Base-by-base conservation (phyloP, 1,140 invertebrate genomes). In the Drosophila nebulosa region DNA sequence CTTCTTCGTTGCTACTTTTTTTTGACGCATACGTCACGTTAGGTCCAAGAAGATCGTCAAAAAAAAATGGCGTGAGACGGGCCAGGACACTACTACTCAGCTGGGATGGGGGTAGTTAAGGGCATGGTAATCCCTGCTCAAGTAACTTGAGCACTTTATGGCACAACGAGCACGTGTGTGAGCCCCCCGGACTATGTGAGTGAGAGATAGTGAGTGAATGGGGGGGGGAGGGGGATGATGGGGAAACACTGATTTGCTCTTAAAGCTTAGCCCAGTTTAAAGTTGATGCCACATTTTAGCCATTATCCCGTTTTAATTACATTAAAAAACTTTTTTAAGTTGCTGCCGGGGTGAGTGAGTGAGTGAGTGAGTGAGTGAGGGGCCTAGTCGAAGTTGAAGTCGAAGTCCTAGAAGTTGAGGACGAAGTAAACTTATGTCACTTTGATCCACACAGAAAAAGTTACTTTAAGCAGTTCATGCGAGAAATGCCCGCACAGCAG, bases 131-230 rank as follows among this genome's bases (percentile, higher is more conserved):
- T 84, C 79, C 79, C 71, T 52, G 79, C 79, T 46, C 39, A 58
- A 84, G 79, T 77, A 85, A 85, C 80, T 86, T 86, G 69, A 85
- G 81, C 81, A 76, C 80, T 77, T 77, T 80, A 85, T 77, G 80
- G 81, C 80, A 74, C 81, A 77, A 27, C 55, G 61, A 74, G 73
- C 72, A 69, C 74, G 65, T 76, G 80, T 84, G 42, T 59, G 52
- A 30, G 27, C 27, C 27, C 27, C 27, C 30, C 32, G 10, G 59
- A 56, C 46, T 39, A 61, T 39, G 30, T 36, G 63, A 51, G 71
- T 58, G 57, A 16, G 59, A 74, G 64, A 72, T 66, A 74, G 63
- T 61, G 32, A 24, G 24, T 5, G 6, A 27, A 26, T 18, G 42
- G 7, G 10, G 5, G 4, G 22, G 10, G 3, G 27, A 18, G 1